Evolutionary conservation across 2,113 vertebrate genomes (phyloP).

Genomic region (Pelobates fuscus): DNA sequence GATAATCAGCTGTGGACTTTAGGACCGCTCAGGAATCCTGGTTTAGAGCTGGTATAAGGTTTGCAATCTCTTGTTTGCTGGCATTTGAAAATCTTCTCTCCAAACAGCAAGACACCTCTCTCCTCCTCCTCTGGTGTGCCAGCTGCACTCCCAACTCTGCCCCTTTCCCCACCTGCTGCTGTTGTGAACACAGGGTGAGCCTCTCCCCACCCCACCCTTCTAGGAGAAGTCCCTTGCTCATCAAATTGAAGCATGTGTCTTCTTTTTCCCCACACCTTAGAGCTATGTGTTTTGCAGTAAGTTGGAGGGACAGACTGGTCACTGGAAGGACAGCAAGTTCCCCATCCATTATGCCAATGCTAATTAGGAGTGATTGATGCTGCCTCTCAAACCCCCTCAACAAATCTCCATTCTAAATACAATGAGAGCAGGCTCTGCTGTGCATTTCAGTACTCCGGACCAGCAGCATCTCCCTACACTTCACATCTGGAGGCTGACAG

Average conservation of each 20-base stretch:
- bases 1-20: slow-evolving; percentile 62
- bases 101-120: slow-evolving; percentile 62
- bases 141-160: slow-evolving; percentile 22
- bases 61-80: slow-evolving; percentile 68
- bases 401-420: slow-evolving; percentile 47
- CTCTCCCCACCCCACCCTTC: slow-evolving; percentile 40
- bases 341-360: slow-evolving; percentile 47
- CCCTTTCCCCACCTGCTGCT: slow-evolving; percentile 30
- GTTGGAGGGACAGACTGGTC: slow-evolving; percentile 48
- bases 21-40: slow-evolving; percentile 83
- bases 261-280: slow-evolving; percentile 2
- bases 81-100: slow-evolving; percentile 71
- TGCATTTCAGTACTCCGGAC: slow-evolving; percentile 44
- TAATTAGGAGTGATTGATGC: slow-evolving; percentile 50
- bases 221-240: slow-evolving; percentile 25
- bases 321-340: slow-evolving; percentile 45
- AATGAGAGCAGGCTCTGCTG: slow-evolving; percentile 41
- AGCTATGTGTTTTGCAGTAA: slow-evolving; percentile 47
- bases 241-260: slow-evolving; percentile 32
- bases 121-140: slow-evolving; percentile 46
- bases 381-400: slow-evolving; percentile 38
- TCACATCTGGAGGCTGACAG: slow-evolving; percentile 39
- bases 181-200: slow-evolving; percentile 20
- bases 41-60: slow-evolving; percentile 68
- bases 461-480: slow-evolving; percentile 22